These are phyloP conservation scores for Coilia nasus DNA, from an alignment of 2,797 vertebrate genomes.

Conservation along the genomic window DNA sequence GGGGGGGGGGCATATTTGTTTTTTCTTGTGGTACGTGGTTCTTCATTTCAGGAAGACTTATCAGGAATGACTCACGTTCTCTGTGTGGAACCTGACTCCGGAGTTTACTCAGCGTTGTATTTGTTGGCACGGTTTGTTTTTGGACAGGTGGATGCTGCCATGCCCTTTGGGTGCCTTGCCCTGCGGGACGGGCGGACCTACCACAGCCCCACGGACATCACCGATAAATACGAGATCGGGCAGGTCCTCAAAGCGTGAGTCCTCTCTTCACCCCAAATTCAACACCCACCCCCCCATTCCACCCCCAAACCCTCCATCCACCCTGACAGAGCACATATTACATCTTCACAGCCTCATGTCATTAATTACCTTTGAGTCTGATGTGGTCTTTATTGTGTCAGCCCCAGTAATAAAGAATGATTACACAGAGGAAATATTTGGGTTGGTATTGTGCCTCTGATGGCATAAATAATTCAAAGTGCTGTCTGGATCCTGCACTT, in stretches of 20 bases:
- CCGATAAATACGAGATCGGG: slow-evolving; percentile 87
- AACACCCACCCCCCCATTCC: too few species aligned
- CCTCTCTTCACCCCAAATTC: background rate
- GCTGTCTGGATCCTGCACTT: background rate
- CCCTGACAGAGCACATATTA: background rate
- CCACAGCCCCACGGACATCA: slow-evolving; percentile 82
- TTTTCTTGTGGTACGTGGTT: background rate
- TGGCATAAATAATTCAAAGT: slow-evolving; percentile 15
- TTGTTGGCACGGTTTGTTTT: slow-evolving; percentile 6
- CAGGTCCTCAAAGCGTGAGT: slow-evolving; percentile 86
- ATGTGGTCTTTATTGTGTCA: background rate
- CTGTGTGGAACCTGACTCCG: background rate
- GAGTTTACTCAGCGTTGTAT: background rate
- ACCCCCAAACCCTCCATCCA: too few species aligned
- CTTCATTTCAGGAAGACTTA: background rate
- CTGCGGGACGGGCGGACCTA: slow-evolving; percentile 83
- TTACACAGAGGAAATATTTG: background rate
- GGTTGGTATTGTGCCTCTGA: background rate
- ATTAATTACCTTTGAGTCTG: background rate
- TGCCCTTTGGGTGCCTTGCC: slow-evolving; percentile 90
- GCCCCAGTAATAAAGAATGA: background rate
- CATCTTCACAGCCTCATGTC: background rate
- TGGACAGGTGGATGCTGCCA: slow-evolving; percentile 77
- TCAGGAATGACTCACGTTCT: background rate
- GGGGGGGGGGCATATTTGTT: background rate